Evolutionary conservation across 1,140 invertebrate species (phyloP), one percentile per base, ranked within the genome.

Genomic region (Pygmarrhopalites habei): DNA sequence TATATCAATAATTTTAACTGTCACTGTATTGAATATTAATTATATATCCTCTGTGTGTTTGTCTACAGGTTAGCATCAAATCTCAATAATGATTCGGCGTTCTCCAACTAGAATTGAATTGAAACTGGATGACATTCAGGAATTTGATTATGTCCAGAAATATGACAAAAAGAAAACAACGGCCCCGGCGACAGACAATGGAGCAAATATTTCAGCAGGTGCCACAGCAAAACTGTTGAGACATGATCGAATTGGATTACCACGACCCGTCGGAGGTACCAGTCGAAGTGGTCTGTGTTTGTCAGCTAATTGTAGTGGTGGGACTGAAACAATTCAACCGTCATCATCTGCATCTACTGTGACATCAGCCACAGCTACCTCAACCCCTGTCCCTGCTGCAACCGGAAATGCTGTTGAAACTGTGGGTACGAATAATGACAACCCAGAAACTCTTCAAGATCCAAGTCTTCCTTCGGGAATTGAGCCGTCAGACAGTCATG

Each of bases 91-190:
- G 87, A 84, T 89, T 73, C 79, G 87, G 64, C 79, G 87, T 59
- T 85, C 85, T 58, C 82, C 86, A 52, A 89, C 86, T 17, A 82
- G 85, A 71, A 85, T 89, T 66, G 85, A 86, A 65, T 75, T 89
- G 65, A 87, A 86, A 74, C 75, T 88, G 21, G 85, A 88, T 30
- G 87, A 89, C 76, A 76, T 89, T 29, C 79, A 82, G 69, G 87
- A 89, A 72, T 89, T 86, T 72, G 84, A 87, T 39, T 49, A 26
- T 14, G 58, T 73, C 19, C 71, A 72, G 46, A 73, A 72, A 64
- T 58, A 66, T 51, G 65, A 66, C 19, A 71, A 73, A 23, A 73
- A 71, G 47, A 69, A 64, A 52, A 52, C 26, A 26, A 46, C 63
- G 23, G 15, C 41, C 15, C 7, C 26, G 2, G 7, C 15, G 23